These are phyloP conservation scores for Stegastes partitus DNA, from an alignment of 2,113 vertebrate genomes.

Conservation along the genomic window DNA sequence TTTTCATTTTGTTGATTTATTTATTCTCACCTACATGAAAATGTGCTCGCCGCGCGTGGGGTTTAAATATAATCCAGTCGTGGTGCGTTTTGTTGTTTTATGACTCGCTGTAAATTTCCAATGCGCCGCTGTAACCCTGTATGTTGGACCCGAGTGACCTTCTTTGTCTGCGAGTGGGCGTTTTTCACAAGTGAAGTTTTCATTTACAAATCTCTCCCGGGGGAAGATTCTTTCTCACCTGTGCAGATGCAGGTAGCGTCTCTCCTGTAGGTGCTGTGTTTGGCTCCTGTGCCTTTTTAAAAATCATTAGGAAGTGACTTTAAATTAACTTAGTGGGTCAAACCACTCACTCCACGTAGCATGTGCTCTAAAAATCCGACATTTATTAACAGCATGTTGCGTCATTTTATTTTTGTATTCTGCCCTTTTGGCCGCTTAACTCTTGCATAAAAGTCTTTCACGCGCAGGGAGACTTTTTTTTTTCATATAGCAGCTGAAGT, in stretches of 20 bases:
- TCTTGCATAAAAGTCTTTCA: background rate
- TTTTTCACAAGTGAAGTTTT: conserved; percentile 54
- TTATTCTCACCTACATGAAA: background rate
- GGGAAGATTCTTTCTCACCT: conserved; percentile 42
- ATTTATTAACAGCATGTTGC: conserved; percentile 17
- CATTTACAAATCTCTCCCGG: conserved; percentile 56
- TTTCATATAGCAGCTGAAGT: conserved; percentile 1
- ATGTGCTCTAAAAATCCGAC: conserved; percentile 4
- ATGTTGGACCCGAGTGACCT: conserved; percentile 36
- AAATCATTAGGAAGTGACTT: conserved; percentile 39
- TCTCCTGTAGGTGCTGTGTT: conserved; percentile 28
- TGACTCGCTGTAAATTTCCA: conserved; percentile 70
- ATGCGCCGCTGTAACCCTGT: conserved; percentile 40
- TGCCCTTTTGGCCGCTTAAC: background rate
- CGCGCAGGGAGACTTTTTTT: background rate
- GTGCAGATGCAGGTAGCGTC: background rate
- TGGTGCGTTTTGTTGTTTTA: conserved; percentile 54
- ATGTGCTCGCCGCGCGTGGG: conserved; percentile 7
- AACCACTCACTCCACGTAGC: too few relatives aligned
- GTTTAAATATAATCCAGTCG: conserved; percentile 14
- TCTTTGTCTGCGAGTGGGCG: conserved; percentile 58
- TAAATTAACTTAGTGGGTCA: conserved; percentile 26
- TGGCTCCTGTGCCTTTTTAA: conserved; percentile 4
- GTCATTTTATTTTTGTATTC: background rate
- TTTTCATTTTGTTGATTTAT: conserved; percentile 1